A percentile compares a stretch with the other conserved stretches of the same genome.
These are phyloP conservation scores for Melanotaenia maccullochi DNA, from an alignment of 2,797 vertebrate genomes.

Conservation along the genomic window DNA sequence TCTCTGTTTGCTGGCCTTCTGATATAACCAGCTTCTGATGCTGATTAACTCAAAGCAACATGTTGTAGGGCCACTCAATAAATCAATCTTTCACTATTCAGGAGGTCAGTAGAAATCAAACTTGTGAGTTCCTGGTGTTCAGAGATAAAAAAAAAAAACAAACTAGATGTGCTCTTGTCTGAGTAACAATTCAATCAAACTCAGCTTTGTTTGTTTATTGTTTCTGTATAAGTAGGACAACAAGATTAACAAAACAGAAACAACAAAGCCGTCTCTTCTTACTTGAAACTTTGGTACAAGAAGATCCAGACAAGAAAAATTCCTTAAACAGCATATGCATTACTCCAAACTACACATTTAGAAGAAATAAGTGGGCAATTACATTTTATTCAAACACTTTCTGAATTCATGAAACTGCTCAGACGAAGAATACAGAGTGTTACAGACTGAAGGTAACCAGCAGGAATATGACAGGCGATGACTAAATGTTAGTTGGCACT, in stretches of 20 bases:
- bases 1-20: not conserved
- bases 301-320: not conserved
- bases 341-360: not conserved
- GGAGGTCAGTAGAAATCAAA: not conserved
- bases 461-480: not conserved
- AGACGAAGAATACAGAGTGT: not conserved
- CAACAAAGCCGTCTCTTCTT: not conserved
- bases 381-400: not conserved
- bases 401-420: conserved; percentile 4
- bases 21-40: not conserved
- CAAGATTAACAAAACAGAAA: not conserved
- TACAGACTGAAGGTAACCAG: not conserved
- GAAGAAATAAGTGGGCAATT: not conserved
- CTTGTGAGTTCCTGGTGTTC: too few relatives aligned
- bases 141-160: too few relatives aligned
- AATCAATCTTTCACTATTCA: not conserved
- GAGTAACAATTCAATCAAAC: not conserved
- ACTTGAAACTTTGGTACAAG: not conserved
- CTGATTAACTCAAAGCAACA: not conserved
- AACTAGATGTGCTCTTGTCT: not conserved
- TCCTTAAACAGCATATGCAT: not conserved
- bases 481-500: conserved; percentile 2
- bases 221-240: not conserved
- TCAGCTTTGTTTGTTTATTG: not conserved
- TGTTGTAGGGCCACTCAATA: not conserved